A percentile compares a stretch with the other conserved stretches of the same genome.
These are phyloP conservation scores for Aurelia aurita complex sp. Pacific DNA, from an alignment of 30 jellyfish, hydroid and myxozoan genomes.

Conservation along the genomic window DNA sequence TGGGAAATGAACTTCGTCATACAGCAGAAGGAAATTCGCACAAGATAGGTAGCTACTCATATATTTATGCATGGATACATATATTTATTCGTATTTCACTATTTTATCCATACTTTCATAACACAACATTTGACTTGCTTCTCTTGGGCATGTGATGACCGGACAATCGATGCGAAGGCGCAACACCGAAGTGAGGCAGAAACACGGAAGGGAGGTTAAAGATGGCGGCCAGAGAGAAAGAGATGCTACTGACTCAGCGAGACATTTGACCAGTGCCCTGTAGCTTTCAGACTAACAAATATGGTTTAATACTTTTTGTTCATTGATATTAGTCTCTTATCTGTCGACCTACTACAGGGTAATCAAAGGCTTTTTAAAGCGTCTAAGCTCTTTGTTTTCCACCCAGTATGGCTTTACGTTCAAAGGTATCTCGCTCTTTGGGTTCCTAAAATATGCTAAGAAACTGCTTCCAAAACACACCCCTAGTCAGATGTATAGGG, in stretches of 20 bases:
- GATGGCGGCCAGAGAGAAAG: constrained; percentile 3
- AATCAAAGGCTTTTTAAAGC: no score
- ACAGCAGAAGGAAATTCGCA: constrained; percentile 41
- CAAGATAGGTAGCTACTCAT: constrained; percentile 22
- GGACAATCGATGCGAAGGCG: constrained; percentile 1
- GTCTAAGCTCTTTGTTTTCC: no score
- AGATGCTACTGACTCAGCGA: neutral
- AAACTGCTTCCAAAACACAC: no score
- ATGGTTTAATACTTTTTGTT: neutral
- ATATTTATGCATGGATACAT: no score
- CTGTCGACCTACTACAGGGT: neutral
- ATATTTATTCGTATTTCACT: no score
- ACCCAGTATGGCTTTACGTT: no score
- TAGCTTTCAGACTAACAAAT: neutral
- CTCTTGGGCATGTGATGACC: neutral
- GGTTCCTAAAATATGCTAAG: no score
- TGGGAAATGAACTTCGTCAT: constrained; percentile 48
- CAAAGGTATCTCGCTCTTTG: no score
- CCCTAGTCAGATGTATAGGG: no score
- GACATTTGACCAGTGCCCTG: constrained; percentile 7
- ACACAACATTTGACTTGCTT: neutral
- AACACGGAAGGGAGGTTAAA: neutral
- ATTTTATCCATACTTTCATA: neutral
- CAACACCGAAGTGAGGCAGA: neutral
- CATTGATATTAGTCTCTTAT: neutral